Conservation (phyloP, 2,113 vertebrate species). For the Siphamia tubifer region DNA sequence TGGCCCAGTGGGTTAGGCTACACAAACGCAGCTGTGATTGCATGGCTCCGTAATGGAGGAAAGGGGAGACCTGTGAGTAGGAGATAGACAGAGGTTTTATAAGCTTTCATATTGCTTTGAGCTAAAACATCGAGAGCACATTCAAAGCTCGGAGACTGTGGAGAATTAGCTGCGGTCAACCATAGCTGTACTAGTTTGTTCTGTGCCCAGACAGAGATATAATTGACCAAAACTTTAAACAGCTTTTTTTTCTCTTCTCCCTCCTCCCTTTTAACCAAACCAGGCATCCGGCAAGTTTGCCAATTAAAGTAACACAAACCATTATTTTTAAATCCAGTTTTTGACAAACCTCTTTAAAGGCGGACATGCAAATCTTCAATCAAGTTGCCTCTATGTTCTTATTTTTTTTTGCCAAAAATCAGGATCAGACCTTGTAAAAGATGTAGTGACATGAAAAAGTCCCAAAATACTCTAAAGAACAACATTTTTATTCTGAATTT, state of each 20-base stretch:
- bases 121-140: constrained; percentile 58
- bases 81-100: constrained; percentile 74
- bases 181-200: constrained; percentile 27
- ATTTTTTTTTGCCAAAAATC: too few relatives aligned
- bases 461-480: too few relatives aligned
- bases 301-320: constrained; percentile 22
- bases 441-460: too few relatives aligned
- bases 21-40: constrained; percentile 72
- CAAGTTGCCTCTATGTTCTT: too few relatives aligned
- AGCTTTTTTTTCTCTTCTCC: not conserved
- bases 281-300: constrained; percentile 3
- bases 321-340: not conserved
- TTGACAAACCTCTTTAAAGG: not conserved
- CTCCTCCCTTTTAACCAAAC: not conserved
- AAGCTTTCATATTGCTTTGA: constrained; percentile 66
- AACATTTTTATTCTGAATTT: too few relatives aligned
- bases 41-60: constrained; percentile 59
- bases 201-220: constrained; percentile 20
- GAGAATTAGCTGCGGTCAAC: constrained; percentile 46
- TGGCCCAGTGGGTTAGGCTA: constrained; percentile 69
- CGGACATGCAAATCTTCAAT: constrained; percentile 4
- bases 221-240: constrained; percentile 40
- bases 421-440: too few relatives aligned
- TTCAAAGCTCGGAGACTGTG: constrained; percentile 44
- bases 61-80: constrained; percentile 59